Base-by-base conservation (phyloP, 2,113 vertebrate genomes). In the Anolis sagrei region DNA sequence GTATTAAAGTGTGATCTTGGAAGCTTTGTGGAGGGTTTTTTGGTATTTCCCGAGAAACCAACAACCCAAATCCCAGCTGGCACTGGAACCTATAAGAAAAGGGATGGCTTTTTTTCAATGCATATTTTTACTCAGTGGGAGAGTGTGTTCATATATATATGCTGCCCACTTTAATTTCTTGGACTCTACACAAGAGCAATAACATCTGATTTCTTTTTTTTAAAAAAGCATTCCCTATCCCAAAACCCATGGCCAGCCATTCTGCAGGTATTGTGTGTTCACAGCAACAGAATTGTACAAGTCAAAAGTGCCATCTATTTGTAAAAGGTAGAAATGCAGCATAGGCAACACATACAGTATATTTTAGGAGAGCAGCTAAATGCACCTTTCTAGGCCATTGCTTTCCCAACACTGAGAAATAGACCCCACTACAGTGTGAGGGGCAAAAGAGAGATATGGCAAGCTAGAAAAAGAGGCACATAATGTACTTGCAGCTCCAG, bases 241-340 rank as follows among this genome's bases (percentile, higher is more conserved):
- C 29, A 44, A n/a, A 70, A 18, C 25, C 16, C 86, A 68, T 73
- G 75, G 84, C 85, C 36, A 92, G 72, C 44, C 11, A 7, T 82
- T 88, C 81, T 87, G 80, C 86, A 85, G 87, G 89, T 90, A 92
- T 44, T 32, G 27, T 32, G 34, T 58, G 66, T 82, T 68, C 81
- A 64, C 87, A 87, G 88, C 44, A 3, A 16, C 36, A 0, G 68
- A 81, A 72, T 58, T 64, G 88, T 90, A 92, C 92, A 92, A 95
- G 95, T 95, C 96, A 91, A 96, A 96, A 97, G 96, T 95, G 96
- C 96, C 97, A 97, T 96, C 97, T 97, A 97, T 95, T 90, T 94
- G 95, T 89, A 91, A 91, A 68, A 94, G 88, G 86, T 25, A 91
- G 96, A 96, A 97, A 88, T 95, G 95, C 96, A 97, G 58, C 88